phyloP scores from a whole-genome alignment of 37 sponge, comb jelly and placozoan genomes.

The Eunapius fragilis region DNA sequence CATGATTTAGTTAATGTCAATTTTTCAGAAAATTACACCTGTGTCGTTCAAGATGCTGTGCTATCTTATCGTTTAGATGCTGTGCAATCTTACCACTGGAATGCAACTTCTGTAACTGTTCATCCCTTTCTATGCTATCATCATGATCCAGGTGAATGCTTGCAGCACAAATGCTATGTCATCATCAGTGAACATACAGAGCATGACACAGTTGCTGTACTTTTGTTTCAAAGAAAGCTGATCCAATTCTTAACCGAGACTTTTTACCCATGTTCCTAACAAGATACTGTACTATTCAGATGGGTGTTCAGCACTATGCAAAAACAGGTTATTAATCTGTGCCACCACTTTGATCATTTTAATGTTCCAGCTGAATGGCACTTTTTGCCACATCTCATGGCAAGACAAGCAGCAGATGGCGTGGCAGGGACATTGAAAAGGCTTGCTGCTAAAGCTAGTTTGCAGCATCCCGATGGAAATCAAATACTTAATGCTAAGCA shows the following conservation, averaged over 20 bases:
- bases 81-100: constrained; percentile 48
- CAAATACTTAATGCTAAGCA: no score
- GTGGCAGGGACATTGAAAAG: no score
- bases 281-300: constrained; percentile 67
- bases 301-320: constrained; percentile 54
- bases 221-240: constrained; percentile 36
- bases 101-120: constrained; percentile 30
- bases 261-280: constrained; percentile 1
- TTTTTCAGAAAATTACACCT: constrained; percentile 51
- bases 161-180: constrained; percentile 33
- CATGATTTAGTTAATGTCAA: constrained; percentile 18
- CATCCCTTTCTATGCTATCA: constrained; percentile 34
- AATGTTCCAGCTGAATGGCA: no score
- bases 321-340: constrained; percentile 37
- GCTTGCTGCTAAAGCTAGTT: no score
- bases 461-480: no score
- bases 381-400: no score
- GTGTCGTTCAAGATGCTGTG: constrained; percentile 38
- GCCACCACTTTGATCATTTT: constrained; percentile 23
- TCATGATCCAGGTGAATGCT: constrained; percentile 11
- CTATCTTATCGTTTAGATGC: no score
- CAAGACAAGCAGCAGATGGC: no score
- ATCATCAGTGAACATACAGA: constrained; percentile 34
- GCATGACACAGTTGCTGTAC: constrained; percentile 59
- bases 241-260: constrained; percentile 26